Base-by-base conservation (phyloP, 2,888 invertebrate genomes). In the Melanargia galathea region DNA sequence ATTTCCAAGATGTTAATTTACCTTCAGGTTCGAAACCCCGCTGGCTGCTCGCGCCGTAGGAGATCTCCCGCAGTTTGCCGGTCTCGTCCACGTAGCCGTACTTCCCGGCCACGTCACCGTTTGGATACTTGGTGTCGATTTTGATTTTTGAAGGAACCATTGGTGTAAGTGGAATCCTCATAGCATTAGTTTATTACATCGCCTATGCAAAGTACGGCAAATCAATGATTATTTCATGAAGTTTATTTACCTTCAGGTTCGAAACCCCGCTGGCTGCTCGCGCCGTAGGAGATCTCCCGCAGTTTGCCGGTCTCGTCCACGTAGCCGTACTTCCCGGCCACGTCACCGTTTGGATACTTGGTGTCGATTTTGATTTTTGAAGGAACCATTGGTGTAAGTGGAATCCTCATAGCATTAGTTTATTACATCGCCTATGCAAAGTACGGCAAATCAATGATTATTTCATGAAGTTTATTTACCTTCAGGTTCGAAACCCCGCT, bases 331-430 rank as follows among this genome's bases (percentile, higher is more conserved):
- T 97, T 97, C 64, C 97, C 97, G 57, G 94, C 95, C 0, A 97
- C 96, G 75, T 97, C 96, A 0, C 97, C 97, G 51, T 93, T 95
- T 0, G 95, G 92, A 75, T 96, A 95, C 83, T 97, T 97, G 0
- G 97, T 96, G 82, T 97, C 97, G 68, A 97, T n/a, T n/a, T n/a
- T n/a, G n/a, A n/a, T n/a, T 96, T 87, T 97, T 97, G 90, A 95
- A 97, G 55, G 95, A 94, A 8, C 96, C 96, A 77, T 97, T 97
- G 0, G 96, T 97, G 0, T n/a, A n/a, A n/a, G n/a, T n/a, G n/a
- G n/a, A n/a, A n/a, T n/a, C n/a, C n/a, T n/a, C n/a, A n/a, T n/a
- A n/a, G n/a, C n/a, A n/a, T n/a, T n/a, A n/a, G n/a, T 26, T 26
- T 26, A 1, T 30, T 30, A 2, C 30, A 30, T 3, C 4, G 5